Evolutionary conservation across 2,888 invertebrate species (phyloP), one percentile per base, ranked within the genome.

Genomic region (Quadroppia sp.): DNA sequence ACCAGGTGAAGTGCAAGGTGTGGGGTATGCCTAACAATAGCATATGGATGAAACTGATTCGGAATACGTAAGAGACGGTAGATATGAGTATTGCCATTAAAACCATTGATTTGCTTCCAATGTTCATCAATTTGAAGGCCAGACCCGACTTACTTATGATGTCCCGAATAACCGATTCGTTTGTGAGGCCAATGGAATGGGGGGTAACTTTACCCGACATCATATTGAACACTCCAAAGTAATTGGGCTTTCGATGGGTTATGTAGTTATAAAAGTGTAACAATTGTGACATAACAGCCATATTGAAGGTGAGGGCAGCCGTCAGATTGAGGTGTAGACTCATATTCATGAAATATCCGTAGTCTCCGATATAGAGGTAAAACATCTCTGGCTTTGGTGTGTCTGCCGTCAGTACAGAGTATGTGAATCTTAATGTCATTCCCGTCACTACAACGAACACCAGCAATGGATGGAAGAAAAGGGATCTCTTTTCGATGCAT

Each of bases 251-350:
- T 23, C 9, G 3, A 25, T 23, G 17, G 1, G 7, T 32, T 2
- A 25, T 2, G 20, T 48, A 69, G 11, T 45, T 67, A 17, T 36
- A 70, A n/a, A 50, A 36, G 30, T 69, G 67, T 15, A 73, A n/a
- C 6, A 70, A 2, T 23, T 69, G 56, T 69, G 48, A 13, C 23
- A 30, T 28, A 1, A 69, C 15, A 1, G 48, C 69, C 23, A 69
- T 23, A 4, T 9, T 32, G 32, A 45, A 45, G 15, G 48, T 23
- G 1, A 42, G 48, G 7, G 28, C 30, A 7, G 69, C 69, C 4
- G 69, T 25, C 15, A 73, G 20, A 48, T 73, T 73, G 15, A 73
- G 45, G 45, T 73, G 73, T 3, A 45, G 25, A 23, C 48, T 73
- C 69, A 69, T 50, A 6, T 50, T 45, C 17, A 73, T 67, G 25